Base-by-base conservation (phyloP, 2,113 vertebrate genomes). In the Anolis sagrei region DNA sequence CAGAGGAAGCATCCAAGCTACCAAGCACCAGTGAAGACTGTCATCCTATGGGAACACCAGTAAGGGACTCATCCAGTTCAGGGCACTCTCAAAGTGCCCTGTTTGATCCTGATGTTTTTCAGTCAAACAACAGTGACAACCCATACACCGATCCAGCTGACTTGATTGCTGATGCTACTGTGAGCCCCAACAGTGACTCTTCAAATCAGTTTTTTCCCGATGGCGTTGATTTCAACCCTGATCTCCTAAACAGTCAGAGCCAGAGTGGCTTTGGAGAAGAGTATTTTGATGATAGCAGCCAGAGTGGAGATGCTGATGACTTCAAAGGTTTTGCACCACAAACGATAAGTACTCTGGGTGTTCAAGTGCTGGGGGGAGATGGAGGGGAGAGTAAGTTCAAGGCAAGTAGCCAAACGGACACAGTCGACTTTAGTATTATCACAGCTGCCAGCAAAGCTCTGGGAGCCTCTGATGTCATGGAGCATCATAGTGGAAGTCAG, bases 101-200 rank as follows among this genome's bases (percentile, higher is more conserved):
- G 72, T 99, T 99, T 94, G 99, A 99, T 91, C 96, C 98, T 0
- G 99, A 99, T 89, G 98, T 99, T 77, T 99, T 99, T 91, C 98
- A 98, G 86, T 95, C 97, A 48, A 98, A 97, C 95, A 97, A 97
- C 81, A 97, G 97, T 1, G 98, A 99, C 94, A 99, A 98, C 88
- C 98, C 98, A 0, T 99, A 98, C 87, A 97, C 98, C 2, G 98
- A 99, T 85, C 97, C 98, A 2, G 99, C 97, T 1, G 98, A 99
- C 88, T 95, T 99, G 88, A 98, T 99, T 76, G 98, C 98, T 0
- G 99, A 99, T 2, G 98, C 98, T 58, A 95, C 97, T 68, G 98
- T 97, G 54, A 99, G 98, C 62, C 98, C 98, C 86, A 98, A 94
- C 92, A 99, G 98, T 36, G 98, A 99, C 92, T 97, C 98, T 51